Base-by-base conservation (phyloP, 2,888 invertebrate species). In the Eupithecia inturbata region DNA sequence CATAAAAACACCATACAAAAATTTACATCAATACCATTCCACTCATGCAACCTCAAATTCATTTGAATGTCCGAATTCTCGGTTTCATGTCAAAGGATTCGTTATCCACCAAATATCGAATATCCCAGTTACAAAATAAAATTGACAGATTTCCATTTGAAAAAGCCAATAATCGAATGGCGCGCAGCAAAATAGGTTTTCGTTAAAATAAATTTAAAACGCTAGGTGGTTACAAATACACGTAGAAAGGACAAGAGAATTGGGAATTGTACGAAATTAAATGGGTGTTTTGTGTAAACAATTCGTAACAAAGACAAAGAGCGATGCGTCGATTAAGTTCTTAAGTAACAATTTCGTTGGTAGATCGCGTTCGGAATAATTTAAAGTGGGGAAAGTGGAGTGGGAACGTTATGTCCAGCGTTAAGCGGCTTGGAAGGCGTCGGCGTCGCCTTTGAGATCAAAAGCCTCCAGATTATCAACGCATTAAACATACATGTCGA, bases 401-500 rank as follows among this genome's bases (percentile, higher is more conserved):
- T 68, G 74, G 77, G 77, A 77, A 79, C 75, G 79, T 68, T 78
- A 75, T 79, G 87, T 88, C 88, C 86, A 84, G 85, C 82, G 82
- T 74, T 88, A 88, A 91, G 89, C 85, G 82, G 83, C 87, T 87
- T 86, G 77, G 76, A 79, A 89, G 89, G 88, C 87, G 90, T 84
- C 82, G 83, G 78, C 72, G 75, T 71, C 73, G 77, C 81, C 87
- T 89, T 88, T 87, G 85, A 92, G 90, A 92, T 93, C 92, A 93
- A 93, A 92, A 87, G 89, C 89, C 86, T 87, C 79, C 74, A 87
- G 88, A 90, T 88, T 89, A 88, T 84, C 84, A 86, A 86, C 85
- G 85, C 91, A 92, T 92, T 91, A 92, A 92, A 92, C 92, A 92
- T 90, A 92, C 90, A 91, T 89, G 88, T 81, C 79, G 83, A 82